Conservation (phyloP, 2,797 vertebrate genomes). For the Molossus alvarezi region DNA sequence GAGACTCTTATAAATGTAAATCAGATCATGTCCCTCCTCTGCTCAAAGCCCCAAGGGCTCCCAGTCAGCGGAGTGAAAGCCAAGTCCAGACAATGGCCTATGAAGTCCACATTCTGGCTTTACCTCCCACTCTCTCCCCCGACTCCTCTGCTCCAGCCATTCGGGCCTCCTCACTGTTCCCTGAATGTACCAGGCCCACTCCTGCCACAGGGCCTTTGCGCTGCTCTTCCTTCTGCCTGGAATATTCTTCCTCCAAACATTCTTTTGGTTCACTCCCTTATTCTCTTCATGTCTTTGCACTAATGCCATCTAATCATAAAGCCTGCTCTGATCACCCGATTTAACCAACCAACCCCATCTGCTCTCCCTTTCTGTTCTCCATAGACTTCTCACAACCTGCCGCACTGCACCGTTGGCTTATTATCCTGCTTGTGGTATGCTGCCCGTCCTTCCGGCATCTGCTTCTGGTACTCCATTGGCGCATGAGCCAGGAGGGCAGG, state of each 20-base stretch:
- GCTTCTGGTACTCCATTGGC: background rate
- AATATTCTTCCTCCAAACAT: background rate
- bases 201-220: conserved; percentile 30
- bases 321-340: background rate
- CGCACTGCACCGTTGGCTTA: rapidly evolving
- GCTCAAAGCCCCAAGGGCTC: background rate
- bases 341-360: background rate
- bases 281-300: background rate
- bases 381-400: rapidly evolving
- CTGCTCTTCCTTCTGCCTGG: background rate
- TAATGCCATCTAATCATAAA: background rate
- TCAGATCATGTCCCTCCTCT: background rate
- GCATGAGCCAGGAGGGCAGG: rapidly evolving
- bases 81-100: background rate
- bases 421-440: background rate
- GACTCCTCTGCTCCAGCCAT: background rate
- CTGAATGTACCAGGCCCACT: background rate
- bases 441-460: background rate
- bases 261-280: background rate
- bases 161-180: no score
- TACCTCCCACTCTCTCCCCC: background rate
- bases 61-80: background rate
- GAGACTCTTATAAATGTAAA: background rate
- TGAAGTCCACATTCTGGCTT: background rate
- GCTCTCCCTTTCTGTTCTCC: background rate